Evolutionary conservation across 1,140 invertebrate genomes (phyloP).

Genomic region (Drosophila parvula): DNA sequence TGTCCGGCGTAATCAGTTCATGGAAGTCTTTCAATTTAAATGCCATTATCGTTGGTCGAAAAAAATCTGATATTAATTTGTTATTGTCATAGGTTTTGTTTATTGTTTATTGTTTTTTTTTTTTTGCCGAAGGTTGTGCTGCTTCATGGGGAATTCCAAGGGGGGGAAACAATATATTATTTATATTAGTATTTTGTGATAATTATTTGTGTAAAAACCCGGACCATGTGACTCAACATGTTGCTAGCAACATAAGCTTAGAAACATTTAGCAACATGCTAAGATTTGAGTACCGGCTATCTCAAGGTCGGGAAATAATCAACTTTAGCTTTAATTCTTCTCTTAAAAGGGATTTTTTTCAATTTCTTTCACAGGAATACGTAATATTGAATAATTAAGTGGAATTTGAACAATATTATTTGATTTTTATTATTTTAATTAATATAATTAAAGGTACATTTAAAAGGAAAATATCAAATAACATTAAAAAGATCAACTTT

Average conservation of each 20-base stretch:
- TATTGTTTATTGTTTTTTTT: too few species aligned
- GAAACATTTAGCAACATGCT: background rate
- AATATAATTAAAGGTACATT: background rate
- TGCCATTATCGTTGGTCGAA: conserved; percentile 26
- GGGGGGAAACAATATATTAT: too few species aligned
- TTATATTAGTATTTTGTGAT: too few species aligned
- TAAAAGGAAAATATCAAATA: background rate
- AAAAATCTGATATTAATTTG: conserved; percentile 16
- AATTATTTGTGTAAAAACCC: too few species aligned
- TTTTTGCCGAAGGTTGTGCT: background rate
- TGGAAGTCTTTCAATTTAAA: conserved; percentile 43
- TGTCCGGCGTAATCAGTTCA: conserved; percentile 28
- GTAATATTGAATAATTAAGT: background rate
- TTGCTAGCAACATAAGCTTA: background rate
- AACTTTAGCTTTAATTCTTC: background rate
- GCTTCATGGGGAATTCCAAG: background rate
- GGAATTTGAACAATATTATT: too few species aligned
- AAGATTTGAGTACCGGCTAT: background rate
- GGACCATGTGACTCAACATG: background rate
- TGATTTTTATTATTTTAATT: too few species aligned
- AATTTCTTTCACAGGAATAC: background rate
- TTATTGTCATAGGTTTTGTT: conserved; percentile 1
- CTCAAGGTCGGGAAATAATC: background rate
- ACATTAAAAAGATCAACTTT: too few species aligned
- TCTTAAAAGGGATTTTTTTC: background rate